Percentiles rank a stretch among this genome's conserved stretches.
Evolutionary conservation across 1,140 invertebrate species (phyloP).

Genomic region (Chionoecetes opilio): DNA sequence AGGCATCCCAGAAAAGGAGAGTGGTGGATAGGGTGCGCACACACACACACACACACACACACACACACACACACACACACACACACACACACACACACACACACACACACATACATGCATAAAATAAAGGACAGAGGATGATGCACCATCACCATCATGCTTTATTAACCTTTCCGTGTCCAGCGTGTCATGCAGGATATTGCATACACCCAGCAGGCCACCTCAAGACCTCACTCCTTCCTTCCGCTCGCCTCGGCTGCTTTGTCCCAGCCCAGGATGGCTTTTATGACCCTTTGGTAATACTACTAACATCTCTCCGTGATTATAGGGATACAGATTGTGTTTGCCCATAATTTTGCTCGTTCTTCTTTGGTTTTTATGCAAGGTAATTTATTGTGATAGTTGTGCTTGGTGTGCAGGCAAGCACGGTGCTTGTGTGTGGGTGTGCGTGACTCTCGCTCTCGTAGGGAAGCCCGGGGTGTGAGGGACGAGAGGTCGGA

Average conservation of each 20-base stretch:
- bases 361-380: background rate
- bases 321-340: too few species aligned
- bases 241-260: background rate
- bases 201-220: background rate
- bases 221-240: background rate
- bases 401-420: too few species aligned
- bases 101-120: slow-evolving; percentile 40
- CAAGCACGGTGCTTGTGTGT: background rate
- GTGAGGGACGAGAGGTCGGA: background rate
- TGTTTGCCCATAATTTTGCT: background rate
- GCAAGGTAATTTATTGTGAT: too few species aligned
- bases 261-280: background rate
- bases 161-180: background rate
- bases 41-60: slow-evolving; percentile 43
- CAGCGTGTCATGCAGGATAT: background rate
- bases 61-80: slow-evolving; percentile 51
- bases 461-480: background rate
- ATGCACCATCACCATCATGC: background rate
- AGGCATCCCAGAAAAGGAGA: too few species aligned
- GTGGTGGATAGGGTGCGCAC: background rate
- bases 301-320: too few species aligned
- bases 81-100: slow-evolving; percentile 39
- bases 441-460: background rate
- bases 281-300: background rate
- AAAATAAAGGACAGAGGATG: background rate